These are phyloP conservation scores for Zele albiditarsus DNA, from an alignment of 2,888 invertebrate genomes.

Conservation along the genomic window DNA sequence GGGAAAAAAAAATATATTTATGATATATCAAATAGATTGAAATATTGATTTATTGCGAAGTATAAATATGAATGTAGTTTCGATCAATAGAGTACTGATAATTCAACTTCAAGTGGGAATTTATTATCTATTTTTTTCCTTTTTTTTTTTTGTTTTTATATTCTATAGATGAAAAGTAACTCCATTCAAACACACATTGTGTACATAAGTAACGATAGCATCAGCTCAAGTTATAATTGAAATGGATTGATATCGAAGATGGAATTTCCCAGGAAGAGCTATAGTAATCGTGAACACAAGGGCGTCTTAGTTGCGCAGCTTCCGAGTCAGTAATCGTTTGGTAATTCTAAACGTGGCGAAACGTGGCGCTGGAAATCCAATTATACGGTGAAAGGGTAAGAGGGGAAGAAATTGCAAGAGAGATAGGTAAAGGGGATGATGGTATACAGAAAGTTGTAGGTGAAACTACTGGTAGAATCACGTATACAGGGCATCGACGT, in stretches of 20 bases:
- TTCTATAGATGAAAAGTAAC: neutral
- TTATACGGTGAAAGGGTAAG: slow-evolving; percentile 25
- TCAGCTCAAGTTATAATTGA: neutral
- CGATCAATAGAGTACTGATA: too few relatives aligned
- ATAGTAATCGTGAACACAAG: slow-evolving; percentile 3
- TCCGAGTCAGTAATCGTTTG: slow-evolving; percentile 27
- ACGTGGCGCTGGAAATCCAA: slow-evolving; percentile 31
- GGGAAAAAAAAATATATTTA: too few relatives aligned
- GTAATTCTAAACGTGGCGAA: slow-evolving; percentile 16
- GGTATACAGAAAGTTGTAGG: slow-evolving; percentile 26
- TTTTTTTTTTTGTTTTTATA: too few relatives aligned
- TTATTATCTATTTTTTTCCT: too few relatives aligned
- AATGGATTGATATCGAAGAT: slow-evolving; percentile 13
- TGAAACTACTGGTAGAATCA: neutral
- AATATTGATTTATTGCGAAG: too few relatives aligned
- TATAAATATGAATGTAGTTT: too few relatives aligned
- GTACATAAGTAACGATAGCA: neutral
- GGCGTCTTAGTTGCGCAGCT: slow-evolving; percentile 23
- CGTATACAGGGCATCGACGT: slow-evolving; percentile 23
- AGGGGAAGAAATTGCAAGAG: neutral
- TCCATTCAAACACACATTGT: neutral
- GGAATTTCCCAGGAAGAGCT: neutral
- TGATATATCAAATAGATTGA: too few relatives aligned
- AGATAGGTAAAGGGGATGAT: neutral
- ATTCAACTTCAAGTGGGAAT: too few relatives aligned